These are phyloP conservation scores for Zalophus californianus DNA, from an alignment of 2,797 vertebrate species.

Conservation along the genomic window DNA sequence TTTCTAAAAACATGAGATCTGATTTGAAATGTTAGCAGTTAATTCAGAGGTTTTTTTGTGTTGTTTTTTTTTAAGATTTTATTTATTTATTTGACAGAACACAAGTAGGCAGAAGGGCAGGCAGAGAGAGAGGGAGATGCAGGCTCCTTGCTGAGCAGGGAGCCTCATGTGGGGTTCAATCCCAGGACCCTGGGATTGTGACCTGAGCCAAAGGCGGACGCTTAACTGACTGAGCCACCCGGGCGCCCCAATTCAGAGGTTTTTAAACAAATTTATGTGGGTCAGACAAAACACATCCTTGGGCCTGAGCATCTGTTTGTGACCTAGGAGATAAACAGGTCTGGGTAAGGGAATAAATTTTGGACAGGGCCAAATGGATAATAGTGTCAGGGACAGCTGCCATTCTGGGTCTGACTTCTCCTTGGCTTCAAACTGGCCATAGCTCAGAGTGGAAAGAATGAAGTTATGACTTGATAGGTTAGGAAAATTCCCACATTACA, in stretches of 20 bases:
- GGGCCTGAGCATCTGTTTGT: not conserved
- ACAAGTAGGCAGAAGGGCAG: no score
- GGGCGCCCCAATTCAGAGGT: not conserved
- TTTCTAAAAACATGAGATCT: constrained; percentile 16
- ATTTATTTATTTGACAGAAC: no score
- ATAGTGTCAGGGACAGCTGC: not conserved
- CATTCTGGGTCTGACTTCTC: not conserved
- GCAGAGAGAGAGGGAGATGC: no score
- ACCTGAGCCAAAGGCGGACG: no score
- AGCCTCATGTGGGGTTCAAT: no score
- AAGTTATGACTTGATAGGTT: constrained; percentile 19
- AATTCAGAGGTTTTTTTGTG: not conserved
- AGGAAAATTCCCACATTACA: constrained; percentile 18
- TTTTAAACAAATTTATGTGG: constrained; percentile 17
- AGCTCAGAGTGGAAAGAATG: not conserved
- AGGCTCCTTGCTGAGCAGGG: no score
- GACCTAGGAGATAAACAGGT: not conserved
- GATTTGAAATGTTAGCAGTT: constrained; percentile 59
- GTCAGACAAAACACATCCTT: not conserved
- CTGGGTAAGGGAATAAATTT: constrained; percentile 28
- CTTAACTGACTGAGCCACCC: no score
- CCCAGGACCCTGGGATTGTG: no score
- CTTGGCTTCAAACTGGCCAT: constrained; percentile 10
- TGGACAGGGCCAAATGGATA: not conserved
- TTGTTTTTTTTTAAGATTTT: no score